Evolutionary conservation across 2,888 invertebrate genomes (phyloP).

Genomic region (Zonitis immaculata): DNA sequence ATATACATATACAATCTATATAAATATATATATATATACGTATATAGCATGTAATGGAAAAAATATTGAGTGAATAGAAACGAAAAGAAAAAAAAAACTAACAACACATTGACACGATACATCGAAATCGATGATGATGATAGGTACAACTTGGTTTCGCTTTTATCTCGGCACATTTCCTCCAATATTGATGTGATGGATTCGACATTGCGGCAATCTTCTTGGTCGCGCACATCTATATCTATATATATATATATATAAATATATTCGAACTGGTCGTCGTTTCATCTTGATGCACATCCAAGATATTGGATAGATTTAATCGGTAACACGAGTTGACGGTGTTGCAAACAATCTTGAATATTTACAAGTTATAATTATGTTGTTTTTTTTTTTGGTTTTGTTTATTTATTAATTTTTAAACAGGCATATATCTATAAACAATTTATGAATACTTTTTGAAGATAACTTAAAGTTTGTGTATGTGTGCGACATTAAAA

Average conservation of each 20-base stretch:
- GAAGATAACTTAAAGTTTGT: background rate
- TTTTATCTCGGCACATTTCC: conserved; percentile 16
- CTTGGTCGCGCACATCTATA: background rate
- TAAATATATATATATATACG: too few relatives aligned
- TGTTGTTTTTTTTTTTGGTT: background rate
- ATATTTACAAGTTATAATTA: background rate
- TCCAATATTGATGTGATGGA: conserved; percentile 31
- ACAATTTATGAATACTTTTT: background rate
- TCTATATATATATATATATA: too few relatives aligned
- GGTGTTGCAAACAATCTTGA: background rate
- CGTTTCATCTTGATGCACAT: background rate
- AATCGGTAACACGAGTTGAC: background rate
- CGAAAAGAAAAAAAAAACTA: too few relatives aligned
- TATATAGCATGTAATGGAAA: background rate
- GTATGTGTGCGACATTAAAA: background rate
- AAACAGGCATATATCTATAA: too few relatives aligned
- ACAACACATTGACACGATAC: background rate
- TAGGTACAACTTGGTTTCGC: conserved; percentile 17
- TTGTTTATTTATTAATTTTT: too few relatives aligned
- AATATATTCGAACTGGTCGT: too few relatives aligned
- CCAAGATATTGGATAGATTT: background rate
- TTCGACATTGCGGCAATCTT: conserved; percentile 29
- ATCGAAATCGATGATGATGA: background rate
- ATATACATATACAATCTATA: background rate
- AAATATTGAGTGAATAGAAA: background rate